Base-by-base conservation (phyloP, 2,888 invertebrate species). In the Eledona agricola region DNA sequence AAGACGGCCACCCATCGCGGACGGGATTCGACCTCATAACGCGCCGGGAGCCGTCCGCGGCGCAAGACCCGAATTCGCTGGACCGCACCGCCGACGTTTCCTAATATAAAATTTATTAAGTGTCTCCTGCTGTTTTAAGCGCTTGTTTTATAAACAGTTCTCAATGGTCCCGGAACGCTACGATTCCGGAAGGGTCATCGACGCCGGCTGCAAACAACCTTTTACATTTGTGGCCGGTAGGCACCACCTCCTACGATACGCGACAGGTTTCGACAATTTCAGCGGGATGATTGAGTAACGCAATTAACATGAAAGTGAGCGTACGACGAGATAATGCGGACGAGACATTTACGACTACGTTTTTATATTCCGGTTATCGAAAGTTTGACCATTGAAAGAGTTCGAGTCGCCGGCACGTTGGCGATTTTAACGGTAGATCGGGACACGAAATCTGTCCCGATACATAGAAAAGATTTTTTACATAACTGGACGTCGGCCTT, bases 231-330 rank as follows among this genome's bases (percentile, higher is more conserved):
- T 28, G 11, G 2, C 13, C 7, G n/a, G 9, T 12, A 38, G 7
- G 23, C 15, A 1, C 11, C 37, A 35, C 25, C 47, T 29, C 35
- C 47, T 19, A 47, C 47, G 37, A 37, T 22, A 20, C 9, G n/a
- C n/a, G 32, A 32, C 43, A 32, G 31, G 43, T 45, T 45, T 45
- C 19, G 29, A 34, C 34, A 46, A 46, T 46, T 46, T 46, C 34
- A 26, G 10, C 37, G 29, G 13, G 10, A 37, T 23, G 45, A 37
- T 47, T 47, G 37, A 28, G 47, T 29, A 37, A 47, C 22, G 47
- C 37, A 47, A 47, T 47, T 47, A 47, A 37, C 47, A 47, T 37
- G 47, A 35, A 35, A 47, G 47, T 47, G 47, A 45, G 37, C 37
- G 47, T 45, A 47, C 23, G 20, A 46, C 40, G 28, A 40, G 40